A percentile compares a stretch with the other conserved stretches of the same genome.
Evolutionary conservation across 2,113 vertebrate genomes (phyloP).

Genomic region (Gallinago jamesoni): DNA sequence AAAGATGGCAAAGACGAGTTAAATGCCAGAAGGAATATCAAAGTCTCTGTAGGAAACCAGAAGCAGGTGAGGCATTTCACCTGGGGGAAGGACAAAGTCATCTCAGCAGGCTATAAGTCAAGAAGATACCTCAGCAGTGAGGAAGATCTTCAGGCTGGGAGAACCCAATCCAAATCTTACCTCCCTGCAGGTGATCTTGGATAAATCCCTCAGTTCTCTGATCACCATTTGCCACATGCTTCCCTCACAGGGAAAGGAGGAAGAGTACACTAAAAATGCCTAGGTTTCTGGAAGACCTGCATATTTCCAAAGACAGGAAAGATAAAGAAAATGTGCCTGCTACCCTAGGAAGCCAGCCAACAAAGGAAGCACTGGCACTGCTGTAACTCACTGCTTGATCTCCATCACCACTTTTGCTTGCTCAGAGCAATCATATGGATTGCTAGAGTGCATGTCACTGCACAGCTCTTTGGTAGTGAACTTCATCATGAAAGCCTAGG

Average conservation of each 20-base stretch:
- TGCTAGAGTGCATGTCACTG: neutral
- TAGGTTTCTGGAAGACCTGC: neutral
- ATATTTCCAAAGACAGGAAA: neutral
- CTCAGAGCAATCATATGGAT: neutral
- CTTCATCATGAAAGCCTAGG: neutral
- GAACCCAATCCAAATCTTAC: neutral
- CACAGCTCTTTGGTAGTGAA: neutral
- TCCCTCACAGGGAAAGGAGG: neutral
- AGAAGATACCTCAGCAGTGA: neutral
- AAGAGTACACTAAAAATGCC: neutral
- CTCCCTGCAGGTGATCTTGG: neutral
- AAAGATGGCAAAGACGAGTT: neutral
- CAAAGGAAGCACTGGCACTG: neutral
- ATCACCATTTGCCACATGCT: neutral
- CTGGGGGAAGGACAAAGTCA: neutral
- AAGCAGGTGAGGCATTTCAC: neutral
- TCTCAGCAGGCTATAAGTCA: neutral
- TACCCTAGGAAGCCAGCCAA: neutral
- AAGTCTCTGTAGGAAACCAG: neutral
- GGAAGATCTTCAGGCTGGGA: neutral
- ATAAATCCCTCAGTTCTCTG: neutral
- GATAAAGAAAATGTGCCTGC: accelerated
- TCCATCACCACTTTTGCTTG: neutral
- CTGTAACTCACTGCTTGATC: neutral
- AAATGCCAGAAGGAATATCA: neutral